Base-by-base conservation (phyloP, 2,113 vertebrate genomes). In the Ploceus nigricollis region DNA sequence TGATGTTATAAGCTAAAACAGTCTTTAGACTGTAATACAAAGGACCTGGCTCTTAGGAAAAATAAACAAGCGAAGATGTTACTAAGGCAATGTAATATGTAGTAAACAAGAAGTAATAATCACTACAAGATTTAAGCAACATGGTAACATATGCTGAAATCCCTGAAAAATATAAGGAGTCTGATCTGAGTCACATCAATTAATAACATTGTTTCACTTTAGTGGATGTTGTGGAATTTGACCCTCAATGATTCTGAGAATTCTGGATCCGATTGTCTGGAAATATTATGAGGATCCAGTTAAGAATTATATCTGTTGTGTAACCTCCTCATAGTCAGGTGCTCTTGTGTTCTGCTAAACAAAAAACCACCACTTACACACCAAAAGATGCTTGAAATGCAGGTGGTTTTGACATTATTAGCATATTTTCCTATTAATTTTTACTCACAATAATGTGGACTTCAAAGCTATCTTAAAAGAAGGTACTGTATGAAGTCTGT, bases 321-420 rank as follows among this genome's bases (percentile, higher is more conserved):
- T 69, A 69, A 81, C 27, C 70, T 71, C 10, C 23, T 66, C 15
- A 18, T 18, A 45, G n/a, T 39, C 30, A 85, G 37, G 25, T 48
- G 23, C 4, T 45, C 12, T 15, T 47, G 10, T 56, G 24, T 51
- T 71, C 17, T 70, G 20, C 33, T 40, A 80, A 91, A 53, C 14
- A 76, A 35, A 40, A 23, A 8, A 0, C 0, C 12, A 48, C 13
- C 7, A n/a, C 30, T 47, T 60, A 28, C 8, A 47, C 22, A 27
- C 3, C 11, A 51, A 64, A 78, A 70, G 10, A 39, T 64, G 39
- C 4, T 30, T 57, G 35, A 58, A 53, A n/a, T 66, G 21, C 4
- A 33, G 3, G 5, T 37, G 27, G 13, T 40, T 73, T 87, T 77
- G 27, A 9, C 11, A 10, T 87, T 84, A 63, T 48, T 33, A 40